A percentile compares a stretch with the other conserved stretches of the same genome.
These are phyloP conservation scores for Drosophila melanogaster DNA, from an alignment of 1,140 invertebrate species.

Conservation along the genomic window DNA sequence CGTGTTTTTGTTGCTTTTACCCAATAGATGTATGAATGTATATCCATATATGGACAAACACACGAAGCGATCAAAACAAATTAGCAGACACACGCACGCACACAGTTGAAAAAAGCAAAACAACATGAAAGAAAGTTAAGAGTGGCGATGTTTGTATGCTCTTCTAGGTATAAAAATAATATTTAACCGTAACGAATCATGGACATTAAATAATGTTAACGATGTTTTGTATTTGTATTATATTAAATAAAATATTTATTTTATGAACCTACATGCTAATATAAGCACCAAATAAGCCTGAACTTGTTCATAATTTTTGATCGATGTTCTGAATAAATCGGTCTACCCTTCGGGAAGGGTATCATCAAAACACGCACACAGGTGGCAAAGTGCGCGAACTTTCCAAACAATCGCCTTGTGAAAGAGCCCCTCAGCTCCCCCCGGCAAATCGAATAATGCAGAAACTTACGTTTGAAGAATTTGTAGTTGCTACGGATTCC, in stretches of 20 bases:
- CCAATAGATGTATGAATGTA: too few relatives aligned
- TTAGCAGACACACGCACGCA: slow-evolving; percentile 46
- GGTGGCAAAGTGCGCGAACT: slow-evolving; percentile 48
- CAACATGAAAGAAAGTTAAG: slow-evolving; percentile 7
- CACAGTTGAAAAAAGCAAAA: neutral
- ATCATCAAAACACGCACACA: slow-evolving; percentile 4
- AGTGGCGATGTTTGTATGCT: neutral
- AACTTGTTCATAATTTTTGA: too few relatives aligned
- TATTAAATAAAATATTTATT: neutral
- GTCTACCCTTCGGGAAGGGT: neutral
- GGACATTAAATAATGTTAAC: too few relatives aligned
- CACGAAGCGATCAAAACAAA: slow-evolving; percentile 63
- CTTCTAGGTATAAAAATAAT: neutral
- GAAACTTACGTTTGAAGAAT: slow-evolving; percentile 31
- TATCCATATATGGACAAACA: slow-evolving; percentile 44
- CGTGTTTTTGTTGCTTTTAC: slow-evolving; percentile 21
- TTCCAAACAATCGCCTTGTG: slow-evolving; percentile 20
- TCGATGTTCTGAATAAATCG: neutral
- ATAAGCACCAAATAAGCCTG: too few relatives aligned
- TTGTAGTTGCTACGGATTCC: slow-evolving; percentile 18
- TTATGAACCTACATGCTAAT: neutral
- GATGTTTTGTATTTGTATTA: too few relatives aligned
- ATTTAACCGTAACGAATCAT: too few relatives aligned
- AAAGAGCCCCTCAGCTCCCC: neutral
- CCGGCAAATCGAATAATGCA: neutral